A percentile compares a stretch with the other conserved stretches of the same genome.
These are phyloP conservation scores for Agonum fuliginosum DNA, from an alignment of 2,888 invertebrate genomes.

Conservation along the genomic window DNA sequence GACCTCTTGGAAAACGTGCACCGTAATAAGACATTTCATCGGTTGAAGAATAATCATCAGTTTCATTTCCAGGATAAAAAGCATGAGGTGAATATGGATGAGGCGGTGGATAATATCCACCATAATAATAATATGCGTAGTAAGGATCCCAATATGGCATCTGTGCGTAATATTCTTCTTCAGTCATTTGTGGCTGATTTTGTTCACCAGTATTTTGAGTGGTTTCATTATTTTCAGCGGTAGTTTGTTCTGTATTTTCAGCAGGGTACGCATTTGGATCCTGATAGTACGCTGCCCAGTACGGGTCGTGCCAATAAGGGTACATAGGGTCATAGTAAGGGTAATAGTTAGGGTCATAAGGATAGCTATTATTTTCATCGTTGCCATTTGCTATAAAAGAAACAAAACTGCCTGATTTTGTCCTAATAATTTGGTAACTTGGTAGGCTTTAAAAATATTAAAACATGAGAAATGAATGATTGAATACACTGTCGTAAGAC, in stretches of 20 bases:
- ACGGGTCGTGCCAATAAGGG: constrained; percentile 65
- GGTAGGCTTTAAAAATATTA: constrained; percentile 50
- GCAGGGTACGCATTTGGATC: constrained; percentile 62
- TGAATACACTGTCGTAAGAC: neutral
- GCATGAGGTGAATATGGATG: constrained; percentile 67
- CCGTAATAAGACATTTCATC: constrained; percentile 71
- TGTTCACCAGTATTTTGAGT: constrained; percentile 8
- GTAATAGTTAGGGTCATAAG: constrained; percentile 68
- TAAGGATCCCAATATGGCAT: constrained; percentile 69
- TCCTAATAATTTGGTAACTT: constrained; percentile 36
- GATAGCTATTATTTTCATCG: constrained; percentile 67
- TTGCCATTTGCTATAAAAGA: constrained; percentile 72
- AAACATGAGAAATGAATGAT: neutral
- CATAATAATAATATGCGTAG: constrained; percentile 66
- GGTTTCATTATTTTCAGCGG: constrained; percentile 56
- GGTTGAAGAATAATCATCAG: constrained; percentile 71
- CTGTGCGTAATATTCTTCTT: constrained; percentile 63
- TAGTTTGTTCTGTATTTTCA: constrained; percentile 55
- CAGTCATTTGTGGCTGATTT: too few relatives aligned
- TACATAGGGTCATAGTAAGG: constrained; percentile 67
- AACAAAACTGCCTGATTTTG: constrained; percentile 51
- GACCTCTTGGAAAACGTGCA: constrained; percentile 38
- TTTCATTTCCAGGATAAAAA: constrained; percentile 66
- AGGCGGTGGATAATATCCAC: constrained; percentile 67
- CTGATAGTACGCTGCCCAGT: constrained; percentile 65